phyloP scores from a whole-genome alignment of 2,888 invertebrate genomes.

The Scotopteryx bipunctaria region DNA sequence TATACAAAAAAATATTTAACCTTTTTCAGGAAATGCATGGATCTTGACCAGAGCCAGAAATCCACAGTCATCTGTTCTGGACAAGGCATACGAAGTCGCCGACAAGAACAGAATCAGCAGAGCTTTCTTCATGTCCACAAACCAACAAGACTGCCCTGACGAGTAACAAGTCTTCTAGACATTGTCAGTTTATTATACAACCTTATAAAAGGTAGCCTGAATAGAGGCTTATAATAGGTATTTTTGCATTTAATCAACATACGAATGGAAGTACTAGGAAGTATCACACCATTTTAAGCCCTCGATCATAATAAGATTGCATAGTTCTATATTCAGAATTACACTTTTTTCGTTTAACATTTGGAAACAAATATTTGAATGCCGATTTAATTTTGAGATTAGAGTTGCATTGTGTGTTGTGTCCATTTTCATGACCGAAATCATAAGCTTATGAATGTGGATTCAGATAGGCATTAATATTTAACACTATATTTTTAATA shows the following conservation, averaged over 20 bases:
- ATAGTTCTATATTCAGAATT: no score
- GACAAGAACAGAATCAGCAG: slow-evolving; percentile 83
- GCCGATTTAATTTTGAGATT: no score
- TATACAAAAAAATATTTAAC: no score
- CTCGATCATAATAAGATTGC: no score
- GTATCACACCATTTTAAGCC: no score
- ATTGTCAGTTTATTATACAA: background rate
- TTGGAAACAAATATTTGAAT: no score
- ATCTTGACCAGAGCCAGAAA: slow-evolving; percentile 85
- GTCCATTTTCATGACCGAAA: slow-evolving; percentile 52
- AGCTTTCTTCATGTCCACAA: slow-evolving; percentile 84
- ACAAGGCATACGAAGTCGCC: slow-evolving; percentile 82
- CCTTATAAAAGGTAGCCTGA: no score
- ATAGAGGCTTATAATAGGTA: no score
- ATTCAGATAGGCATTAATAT: no score
- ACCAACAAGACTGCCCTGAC: slow-evolving; percentile 83
- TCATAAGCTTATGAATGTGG: slow-evolving; percentile 51
- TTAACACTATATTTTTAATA: background rate
- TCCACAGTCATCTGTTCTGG: slow-evolving; percentile 81
- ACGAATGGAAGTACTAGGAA: no score
- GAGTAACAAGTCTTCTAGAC: background rate
- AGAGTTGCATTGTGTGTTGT: slow-evolving; percentile 29
- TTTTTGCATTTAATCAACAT: slow-evolving; percentile 29
- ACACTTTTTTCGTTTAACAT: no score
- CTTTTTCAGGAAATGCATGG: slow-evolving; percentile 83